Percentiles rank a stretch among this genome's conserved stretches.
Conservation (phyloP, 2,113 vertebrate species). For the Labeo rohita region DNA sequence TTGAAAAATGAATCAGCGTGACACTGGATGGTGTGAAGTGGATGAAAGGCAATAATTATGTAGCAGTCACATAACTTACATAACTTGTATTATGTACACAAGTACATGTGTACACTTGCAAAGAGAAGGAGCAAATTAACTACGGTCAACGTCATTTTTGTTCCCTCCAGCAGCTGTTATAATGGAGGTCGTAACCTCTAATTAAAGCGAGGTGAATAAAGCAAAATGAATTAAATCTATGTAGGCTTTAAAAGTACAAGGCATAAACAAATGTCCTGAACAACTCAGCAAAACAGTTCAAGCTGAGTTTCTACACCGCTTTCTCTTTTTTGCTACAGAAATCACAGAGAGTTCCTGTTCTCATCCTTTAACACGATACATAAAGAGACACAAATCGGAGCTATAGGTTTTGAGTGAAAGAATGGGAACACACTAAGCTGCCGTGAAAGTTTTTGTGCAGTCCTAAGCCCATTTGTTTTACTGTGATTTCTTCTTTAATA, state of each 20-base stretch:
- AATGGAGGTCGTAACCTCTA: slow-evolving; percentile 29
- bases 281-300: background rate
- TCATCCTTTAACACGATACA: background rate
- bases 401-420: slow-evolving; percentile 20
- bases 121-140: slow-evolving; percentile 1
- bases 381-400: slow-evolving; percentile 14
- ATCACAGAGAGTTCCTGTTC: slow-evolving; percentile 1
- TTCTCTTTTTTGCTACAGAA: background rate
- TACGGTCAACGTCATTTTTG: background rate
- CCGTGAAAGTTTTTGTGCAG: background rate
- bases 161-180: slow-evolving; percentile 23
- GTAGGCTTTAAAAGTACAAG: slow-evolving; percentile 2
- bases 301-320: background rate
- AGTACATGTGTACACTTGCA: background rate
- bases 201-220: slow-evolving; percentile 7
- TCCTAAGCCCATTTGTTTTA: slow-evolving; percentile 16
- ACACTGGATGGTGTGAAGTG: background rate
- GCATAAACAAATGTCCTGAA: background rate
- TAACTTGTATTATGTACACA: background rate
- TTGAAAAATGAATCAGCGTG: background rate
- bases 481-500: background rate
- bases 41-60: slow-evolving; percentile 18
- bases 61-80: background rate
- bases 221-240: background rate
- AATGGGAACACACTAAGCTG: background rate